These are phyloP conservation scores for Yasuhikotakia modesta DNA, from an alignment of 2,797 vertebrate genomes.

Conservation along the genomic window DNA sequence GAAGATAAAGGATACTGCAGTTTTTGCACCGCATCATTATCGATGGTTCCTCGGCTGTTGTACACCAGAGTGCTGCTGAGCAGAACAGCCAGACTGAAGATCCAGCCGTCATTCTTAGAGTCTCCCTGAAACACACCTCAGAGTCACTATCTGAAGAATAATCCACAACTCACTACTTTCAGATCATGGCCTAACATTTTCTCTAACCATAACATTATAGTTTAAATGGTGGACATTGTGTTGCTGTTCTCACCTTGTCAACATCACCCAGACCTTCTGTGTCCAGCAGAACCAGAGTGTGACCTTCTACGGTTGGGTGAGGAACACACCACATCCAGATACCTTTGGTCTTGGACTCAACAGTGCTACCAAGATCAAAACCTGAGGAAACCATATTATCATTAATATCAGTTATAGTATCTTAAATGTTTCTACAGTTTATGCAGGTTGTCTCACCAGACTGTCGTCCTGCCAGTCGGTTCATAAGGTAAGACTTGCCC, in stretches of 20 bases:
- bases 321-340: constrained; percentile 77
- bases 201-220: too few species aligned
- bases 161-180: too few species aligned
- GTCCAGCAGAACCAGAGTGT: constrained; percentile 71
- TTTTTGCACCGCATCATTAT: constrained; percentile 64
- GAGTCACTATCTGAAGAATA: too few species aligned
- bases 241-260: constrained; percentile 61
- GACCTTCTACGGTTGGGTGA: constrained; percentile 56
- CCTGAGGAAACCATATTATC: constrained; percentile 50
- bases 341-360: constrained; percentile 71
- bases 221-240: too few species aligned
- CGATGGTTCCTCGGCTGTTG: constrained; percentile 67
- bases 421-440: not conserved
- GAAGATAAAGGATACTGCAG: constrained; percentile 66
- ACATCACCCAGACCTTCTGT: constrained; percentile 72
- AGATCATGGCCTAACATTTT: too few species aligned
- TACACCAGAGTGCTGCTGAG: constrained; percentile 68
- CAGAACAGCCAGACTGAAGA: constrained; percentile 54
- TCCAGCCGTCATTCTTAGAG: constrained; percentile 64
- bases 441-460: constrained; percentile 43
- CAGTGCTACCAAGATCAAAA: constrained; percentile 66
- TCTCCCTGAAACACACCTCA: constrained; percentile 62
- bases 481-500: constrained; percentile 63
- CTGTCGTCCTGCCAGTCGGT: constrained; percentile 58
- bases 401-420: too few species aligned